Percentiles rank a stretch among this genome's conserved stretches.
phyloP scores from a whole-genome alignment of 2,888 invertebrate species.

The Cerastis leucographa region DNA sequence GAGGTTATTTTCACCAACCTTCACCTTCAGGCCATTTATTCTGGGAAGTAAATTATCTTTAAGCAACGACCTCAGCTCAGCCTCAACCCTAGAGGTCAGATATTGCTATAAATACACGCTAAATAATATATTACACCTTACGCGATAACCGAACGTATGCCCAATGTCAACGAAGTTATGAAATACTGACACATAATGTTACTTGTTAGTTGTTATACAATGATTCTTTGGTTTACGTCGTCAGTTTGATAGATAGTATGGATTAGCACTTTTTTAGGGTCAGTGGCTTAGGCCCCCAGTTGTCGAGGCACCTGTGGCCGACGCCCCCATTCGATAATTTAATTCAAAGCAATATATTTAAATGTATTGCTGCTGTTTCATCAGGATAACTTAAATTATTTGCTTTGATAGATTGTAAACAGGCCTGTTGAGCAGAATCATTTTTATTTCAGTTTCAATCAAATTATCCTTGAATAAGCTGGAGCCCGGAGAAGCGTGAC shows the following conservation, averaged over 20 bases:
- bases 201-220: conserved; percentile 67
- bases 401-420: too few relatives aligned
- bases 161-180: conserved; percentile 55
- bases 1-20: conserved; percentile 39
- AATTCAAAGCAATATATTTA: too few relatives aligned
- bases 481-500: not conserved
- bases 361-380: too few relatives aligned
- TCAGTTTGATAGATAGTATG: not conserved
- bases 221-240: conserved; percentile 53
- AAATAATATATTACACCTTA: conserved; percentile 58
- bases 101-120: conserved; percentile 46
- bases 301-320: too few relatives aligned
- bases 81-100: conserved; percentile 52
- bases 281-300: too few relatives aligned
- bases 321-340: too few relatives aligned
- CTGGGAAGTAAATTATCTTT: conserved; percentile 55
- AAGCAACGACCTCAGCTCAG: conserved; percentile 32
- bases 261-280: not conserved
- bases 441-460: too few relatives aligned
- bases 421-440: too few relatives aligned
- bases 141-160: conserved; percentile 36
- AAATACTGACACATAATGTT: conserved; percentile 55
- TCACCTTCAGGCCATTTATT: conserved; percentile 50
- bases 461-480: too few relatives aligned
- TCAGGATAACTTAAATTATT: too few relatives aligned